These are phyloP conservation scores for Escarpia spicata DNA, from an alignment of 2,888 invertebrate genomes.

Conservation along the genomic window DNA sequence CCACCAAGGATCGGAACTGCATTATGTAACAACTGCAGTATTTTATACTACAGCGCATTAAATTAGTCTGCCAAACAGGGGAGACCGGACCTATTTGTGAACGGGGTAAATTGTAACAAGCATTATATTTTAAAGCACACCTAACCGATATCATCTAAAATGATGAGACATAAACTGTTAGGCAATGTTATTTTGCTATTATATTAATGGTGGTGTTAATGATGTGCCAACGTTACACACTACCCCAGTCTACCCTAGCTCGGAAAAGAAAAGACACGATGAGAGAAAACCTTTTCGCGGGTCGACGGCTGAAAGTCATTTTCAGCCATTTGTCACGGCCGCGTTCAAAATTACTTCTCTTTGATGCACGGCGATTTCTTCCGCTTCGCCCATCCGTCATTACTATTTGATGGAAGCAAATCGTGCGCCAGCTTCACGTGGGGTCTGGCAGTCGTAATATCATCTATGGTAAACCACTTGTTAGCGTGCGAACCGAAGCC, in stretches of 20 bases:
- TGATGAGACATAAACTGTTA: background rate
- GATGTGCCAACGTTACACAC: background rate
- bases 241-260: background rate
- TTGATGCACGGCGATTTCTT: background rate
- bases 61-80: background rate
- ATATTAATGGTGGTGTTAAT: background rate
- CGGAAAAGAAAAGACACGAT: background rate
- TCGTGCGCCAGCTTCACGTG: constrained; percentile 7
- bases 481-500: background rate
- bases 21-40: no score
- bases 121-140: background rate
- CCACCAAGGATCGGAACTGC: no score
- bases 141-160: background rate
- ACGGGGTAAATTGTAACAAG: background rate
- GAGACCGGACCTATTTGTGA: background rate
- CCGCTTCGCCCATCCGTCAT: background rate
- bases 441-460: background rate
- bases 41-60: background rate
- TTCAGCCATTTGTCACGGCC: background rate
- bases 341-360: background rate
- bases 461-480: background rate
- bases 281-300: background rate
- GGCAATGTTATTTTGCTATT: background rate
- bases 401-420: background rate
- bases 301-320: background rate